Evolutionary conservation across 1,140 invertebrate genomes (phyloP).

Genomic region (Drosophila nasuta): DNA sequence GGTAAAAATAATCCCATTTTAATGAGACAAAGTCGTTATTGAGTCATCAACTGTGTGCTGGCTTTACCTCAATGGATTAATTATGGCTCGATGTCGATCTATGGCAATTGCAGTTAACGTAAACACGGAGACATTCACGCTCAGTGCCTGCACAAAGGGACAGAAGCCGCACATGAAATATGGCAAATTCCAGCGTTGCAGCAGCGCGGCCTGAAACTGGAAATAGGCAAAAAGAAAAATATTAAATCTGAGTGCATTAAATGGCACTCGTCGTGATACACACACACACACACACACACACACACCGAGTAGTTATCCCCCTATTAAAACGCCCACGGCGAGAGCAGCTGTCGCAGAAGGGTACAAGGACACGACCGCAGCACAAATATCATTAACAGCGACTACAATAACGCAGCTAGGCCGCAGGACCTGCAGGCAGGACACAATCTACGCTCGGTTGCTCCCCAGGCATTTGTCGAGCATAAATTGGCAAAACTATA

Average conservation of each 20-base stretch:
- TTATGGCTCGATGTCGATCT: conserved; percentile 90
- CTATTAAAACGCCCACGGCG: conserved; percentile 10
- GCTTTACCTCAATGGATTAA: conserved; percentile 89
- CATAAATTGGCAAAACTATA: conserved; percentile 38
- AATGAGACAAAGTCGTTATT: conserved; percentile 26
- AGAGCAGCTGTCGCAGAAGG: neutral
- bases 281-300: too few species aligned
- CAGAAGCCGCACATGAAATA: conserved; percentile 93
- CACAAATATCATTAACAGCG: conserved; percentile 57
- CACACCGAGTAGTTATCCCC: neutral
- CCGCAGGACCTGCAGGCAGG: conserved; percentile 11
- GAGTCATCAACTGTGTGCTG: conserved; percentile 3
- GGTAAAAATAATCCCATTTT: conserved; percentile 13
- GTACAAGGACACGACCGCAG: neutral
- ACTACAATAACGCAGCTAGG: conserved; percentile 2
- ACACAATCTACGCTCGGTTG: neutral
- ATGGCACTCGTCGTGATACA: neutral
- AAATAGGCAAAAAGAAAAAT: neutral
- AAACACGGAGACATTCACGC: conserved; percentile 93
- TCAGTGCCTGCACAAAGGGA: conserved; percentile 91
- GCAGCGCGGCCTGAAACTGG: conserved; percentile 92
- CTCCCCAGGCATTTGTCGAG: conserved; percentile 3
- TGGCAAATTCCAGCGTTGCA: conserved; percentile 93
- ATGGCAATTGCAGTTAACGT: conserved; percentile 93
- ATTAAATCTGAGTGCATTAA: neutral